phyloP scores from a whole-genome alignment of 2,113 vertebrate species.

The Poeciliopsis prolifica region DNA sequence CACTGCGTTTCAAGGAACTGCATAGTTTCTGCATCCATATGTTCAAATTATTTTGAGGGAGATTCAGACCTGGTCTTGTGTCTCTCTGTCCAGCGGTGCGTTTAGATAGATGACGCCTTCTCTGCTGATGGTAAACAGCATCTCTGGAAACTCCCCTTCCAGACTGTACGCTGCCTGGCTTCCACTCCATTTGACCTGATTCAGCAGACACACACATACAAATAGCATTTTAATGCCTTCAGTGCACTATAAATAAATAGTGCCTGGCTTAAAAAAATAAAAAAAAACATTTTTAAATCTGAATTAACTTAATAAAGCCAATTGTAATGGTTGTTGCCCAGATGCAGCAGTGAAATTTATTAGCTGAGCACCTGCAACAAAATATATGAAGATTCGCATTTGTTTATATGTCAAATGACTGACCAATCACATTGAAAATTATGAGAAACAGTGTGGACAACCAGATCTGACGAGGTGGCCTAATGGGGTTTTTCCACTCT shows the following conservation, averaged over 20 bases:
- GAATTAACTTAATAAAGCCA: neutral
- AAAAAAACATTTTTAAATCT: neutral
- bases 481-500: slow-evolving; percentile 78
- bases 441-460: slow-evolving; percentile 70
- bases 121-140: slow-evolving; percentile 78
- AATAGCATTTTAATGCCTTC: neutral
- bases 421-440: slow-evolving; percentile 64
- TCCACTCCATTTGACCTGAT: slow-evolving; percentile 82
- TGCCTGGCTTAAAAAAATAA: neutral
- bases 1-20: neutral
- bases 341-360: neutral
- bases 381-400: slow-evolving; percentile 36
- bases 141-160: slow-evolving; percentile 79
- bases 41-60: neutral
- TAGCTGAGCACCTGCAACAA: neutral
- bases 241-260: neutral
- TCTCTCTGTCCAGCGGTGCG: slow-evolving; percentile 82
- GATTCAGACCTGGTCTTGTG: slow-evolving; percentile 79
- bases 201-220: slow-evolving; percentile 37
- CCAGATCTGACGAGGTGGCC: slow-evolving; percentile 74
- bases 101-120: slow-evolving; percentile 81
- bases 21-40: too few species aligned
- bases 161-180: slow-evolving; percentile 77
- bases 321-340: neutral
- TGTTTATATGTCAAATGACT: slow-evolving; percentile 65